Conservation (phyloP, 2,797 vertebrate species). For the Thalassophryne amazonica region DNA sequence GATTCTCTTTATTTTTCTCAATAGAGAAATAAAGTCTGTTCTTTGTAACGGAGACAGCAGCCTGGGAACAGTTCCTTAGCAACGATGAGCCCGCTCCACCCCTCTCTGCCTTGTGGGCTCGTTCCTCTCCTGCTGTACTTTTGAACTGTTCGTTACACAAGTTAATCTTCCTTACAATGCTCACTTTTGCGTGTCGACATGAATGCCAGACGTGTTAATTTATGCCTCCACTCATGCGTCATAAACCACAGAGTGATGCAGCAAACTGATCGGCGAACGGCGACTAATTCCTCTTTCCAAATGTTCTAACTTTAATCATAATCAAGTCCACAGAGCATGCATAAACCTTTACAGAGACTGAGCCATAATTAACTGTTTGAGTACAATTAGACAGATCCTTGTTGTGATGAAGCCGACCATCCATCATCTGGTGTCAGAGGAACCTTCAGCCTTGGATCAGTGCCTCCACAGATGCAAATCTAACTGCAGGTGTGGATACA, state of each 20-base stretch:
- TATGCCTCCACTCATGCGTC: slow-evolving; percentile 34
- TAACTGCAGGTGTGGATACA: slow-evolving; percentile 22
- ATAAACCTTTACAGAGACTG: slow-evolving; percentile 17
- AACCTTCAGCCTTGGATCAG: slow-evolving; percentile 30
- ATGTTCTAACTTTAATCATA: slow-evolving; percentile 40
- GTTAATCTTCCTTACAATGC: slow-evolving; percentile 54
- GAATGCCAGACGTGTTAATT: slow-evolving; percentile 51
- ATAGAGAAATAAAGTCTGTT: slow-evolving; percentile 34
- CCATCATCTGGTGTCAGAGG: slow-evolving; percentile 35
- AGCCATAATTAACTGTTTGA: slow-evolving; percentile 34
- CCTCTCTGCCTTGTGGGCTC: slow-evolving; percentile 44
- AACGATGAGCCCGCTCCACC: slow-evolving; percentile 70
- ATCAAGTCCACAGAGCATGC: slow-evolving; percentile 27
- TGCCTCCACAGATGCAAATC: slow-evolving; percentile 32
- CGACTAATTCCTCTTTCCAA: slow-evolving; percentile 13
- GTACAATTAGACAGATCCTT: slow-evolving; percentile 37
- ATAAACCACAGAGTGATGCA: slow-evolving; percentile 48
- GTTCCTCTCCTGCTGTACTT: slow-evolving; percentile 35
- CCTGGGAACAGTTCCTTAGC: slow-evolving; percentile 64
- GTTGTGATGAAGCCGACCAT: slow-evolving; percentile 38
- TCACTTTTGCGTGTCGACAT: slow-evolving; percentile 41
- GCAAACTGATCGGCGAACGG: slow-evolving; percentile 42
- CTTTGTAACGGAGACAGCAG: slow-evolving; percentile 40
- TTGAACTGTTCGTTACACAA: slow-evolving; percentile 40
- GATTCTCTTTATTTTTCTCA: slow-evolving; percentile 40